Percentiles rank a stretch among this genome's conserved stretches.
phyloP scores from a whole-genome alignment of 2,888 invertebrate genomes.

The Drosophila hamatofila region DNA sequence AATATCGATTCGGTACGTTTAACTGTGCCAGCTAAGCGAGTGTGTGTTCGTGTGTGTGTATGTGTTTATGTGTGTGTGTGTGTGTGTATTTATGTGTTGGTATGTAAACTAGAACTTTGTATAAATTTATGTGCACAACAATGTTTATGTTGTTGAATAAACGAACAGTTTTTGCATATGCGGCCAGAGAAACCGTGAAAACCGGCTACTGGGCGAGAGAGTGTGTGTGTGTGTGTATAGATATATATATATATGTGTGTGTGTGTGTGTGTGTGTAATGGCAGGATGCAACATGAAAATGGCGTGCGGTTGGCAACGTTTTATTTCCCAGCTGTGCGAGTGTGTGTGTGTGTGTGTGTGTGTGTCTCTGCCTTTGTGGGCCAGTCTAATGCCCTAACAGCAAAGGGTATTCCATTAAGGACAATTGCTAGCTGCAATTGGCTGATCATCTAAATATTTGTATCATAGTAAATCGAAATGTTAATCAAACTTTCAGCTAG shows the following conservation, averaged over 20 bases:
- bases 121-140: constrained; percentile 80
- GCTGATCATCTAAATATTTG: neutral
- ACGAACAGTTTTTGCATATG: constrained; percentile 77
- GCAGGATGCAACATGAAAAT: constrained; percentile 80
- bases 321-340: constrained; percentile 59
- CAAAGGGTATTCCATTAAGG: neutral
- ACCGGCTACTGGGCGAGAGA: constrained; percentile 36
- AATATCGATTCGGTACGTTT: constrained; percentile 75
- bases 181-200: constrained; percentile 58
- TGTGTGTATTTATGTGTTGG: constrained; percentile 33
- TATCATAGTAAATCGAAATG: too few relatives aligned
- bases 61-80: constrained; percentile 15
- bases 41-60: constrained; percentile 2
- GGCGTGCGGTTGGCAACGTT: constrained; percentile 77
- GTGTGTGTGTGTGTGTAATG: constrained; percentile 56
- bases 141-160: constrained; percentile 81
- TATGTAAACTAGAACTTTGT: constrained; percentile 79
- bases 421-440: neutral
- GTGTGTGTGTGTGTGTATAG: constrained; percentile 28
- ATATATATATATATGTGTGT: constrained; percentile 30
- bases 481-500: neutral
- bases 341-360: constrained; percentile 13
- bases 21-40: constrained; percentile 62
- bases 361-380: constrained; percentile 39
- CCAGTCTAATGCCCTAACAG: constrained; percentile 17